Base-by-base conservation (phyloP, 1,140 invertebrate species). In the Euura saliciscinereae region DNA sequence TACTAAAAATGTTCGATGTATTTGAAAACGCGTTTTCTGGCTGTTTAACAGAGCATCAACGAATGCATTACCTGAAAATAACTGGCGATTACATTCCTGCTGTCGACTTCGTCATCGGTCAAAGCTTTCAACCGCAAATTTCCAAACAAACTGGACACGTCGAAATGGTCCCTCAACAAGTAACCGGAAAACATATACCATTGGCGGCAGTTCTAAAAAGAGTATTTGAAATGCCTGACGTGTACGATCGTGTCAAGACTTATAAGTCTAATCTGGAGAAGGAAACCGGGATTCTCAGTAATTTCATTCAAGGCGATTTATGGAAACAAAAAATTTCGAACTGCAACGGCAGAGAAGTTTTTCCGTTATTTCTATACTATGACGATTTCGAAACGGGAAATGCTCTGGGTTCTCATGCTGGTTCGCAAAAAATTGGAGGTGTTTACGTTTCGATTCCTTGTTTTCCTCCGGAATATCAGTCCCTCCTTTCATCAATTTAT, bases 381-480 rank as follows among this genome's bases (percentile, higher is more conserved):
- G 78, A 79, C 66, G 78, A 79, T 68, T 79, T 74, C 45, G 78
- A 79, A 74, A 68, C 46, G 4, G 72, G 74, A 11, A 76, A 78
- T 69, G 51, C 68, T 45, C 68, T 77, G 10, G 74, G 76, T 1
- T 51, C 59, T 43, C 78, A 79, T 76, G 64, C 78, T 45, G 76
- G 75, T 1, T 72, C 76, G 11, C 45, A 82, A 68, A 80, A 79
- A 73, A 68, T 80, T 65, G 76, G 76, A 6, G 77, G 70, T 13
- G 66, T 77, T 8, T 76, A 78, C 70, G 8, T 76, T 28, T 59
- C 71, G 42, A 59, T 79, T 3, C 70, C 76, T 44, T 76, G 74
- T 70, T 68, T 80, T 7, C 77, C 79, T 45, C 75, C 74, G 8
- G 69, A 78, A 68, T 65, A 64, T 10, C 43, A 44, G 42, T 72